Evolutionary conservation across 2,888 invertebrate genomes (phyloP).

Genomic region (Drosophila kokeensis): DNA sequence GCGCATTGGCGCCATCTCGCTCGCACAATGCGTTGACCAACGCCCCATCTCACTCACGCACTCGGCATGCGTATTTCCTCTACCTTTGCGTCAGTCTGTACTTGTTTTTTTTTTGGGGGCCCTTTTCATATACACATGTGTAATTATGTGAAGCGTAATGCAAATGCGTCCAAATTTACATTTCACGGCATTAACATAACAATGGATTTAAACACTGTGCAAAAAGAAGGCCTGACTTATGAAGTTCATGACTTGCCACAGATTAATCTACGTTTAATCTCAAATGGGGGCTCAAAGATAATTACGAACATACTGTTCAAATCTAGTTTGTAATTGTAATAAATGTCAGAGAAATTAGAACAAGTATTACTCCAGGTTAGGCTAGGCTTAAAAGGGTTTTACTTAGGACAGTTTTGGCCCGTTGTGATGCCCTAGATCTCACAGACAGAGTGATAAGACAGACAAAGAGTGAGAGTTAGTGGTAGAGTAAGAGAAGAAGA

Average conservation of each 20-base stretch:
- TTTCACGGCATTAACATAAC: constrained; percentile 1
- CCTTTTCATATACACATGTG: constrained; percentile 6
- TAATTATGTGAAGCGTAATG: constrained; percentile 25
- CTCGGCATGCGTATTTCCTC: constrained; percentile 5
- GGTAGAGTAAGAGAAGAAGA: too few relatives aligned
- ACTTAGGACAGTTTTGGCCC: too few relatives aligned
- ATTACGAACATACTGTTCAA: too few relatives aligned
- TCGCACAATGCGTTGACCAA: constrained; percentile 39
- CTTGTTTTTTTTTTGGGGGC: constrained; percentile 19
- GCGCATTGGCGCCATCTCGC: constrained; percentile 53
- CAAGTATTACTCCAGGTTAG: too few relatives aligned
- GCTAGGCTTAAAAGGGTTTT: too few relatives aligned
- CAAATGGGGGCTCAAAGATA: background rate
- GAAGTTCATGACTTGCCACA: background rate
- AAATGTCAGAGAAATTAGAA: background rate
- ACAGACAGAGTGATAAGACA: too few relatives aligned
- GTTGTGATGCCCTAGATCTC: too few relatives aligned
- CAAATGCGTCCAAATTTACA: constrained; percentile 12
- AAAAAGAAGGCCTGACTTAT: background rate
- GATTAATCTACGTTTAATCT: background rate
- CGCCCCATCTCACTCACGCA: constrained; percentile 29
- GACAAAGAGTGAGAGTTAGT: too few relatives aligned
- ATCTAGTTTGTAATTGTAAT: background rate
- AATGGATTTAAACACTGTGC: background rate
- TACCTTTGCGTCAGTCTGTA: constrained; percentile 53